These are phyloP conservation scores for Drosophila biarmipes DNA, from an alignment of 1,140 invertebrate species.

Conservation along the genomic window DNA sequence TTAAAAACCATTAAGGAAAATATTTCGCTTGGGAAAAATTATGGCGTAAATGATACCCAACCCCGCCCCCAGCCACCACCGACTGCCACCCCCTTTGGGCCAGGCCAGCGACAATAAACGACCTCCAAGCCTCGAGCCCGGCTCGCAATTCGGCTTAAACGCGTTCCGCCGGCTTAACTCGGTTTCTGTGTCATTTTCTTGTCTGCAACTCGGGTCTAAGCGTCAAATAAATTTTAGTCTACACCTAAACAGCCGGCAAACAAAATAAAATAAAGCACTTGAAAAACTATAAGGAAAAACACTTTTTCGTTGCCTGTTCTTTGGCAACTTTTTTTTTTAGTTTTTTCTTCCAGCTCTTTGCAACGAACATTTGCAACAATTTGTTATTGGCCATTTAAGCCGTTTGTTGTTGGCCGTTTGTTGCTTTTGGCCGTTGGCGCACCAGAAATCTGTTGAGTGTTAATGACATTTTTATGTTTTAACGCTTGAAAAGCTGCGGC, in stretches of 20 bases:
- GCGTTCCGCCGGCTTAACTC: constrained; percentile 63
- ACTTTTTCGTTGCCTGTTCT: constrained; percentile 51
- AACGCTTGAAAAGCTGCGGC: constrained; percentile 70
- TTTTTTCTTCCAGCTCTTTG: constrained; percentile 24
- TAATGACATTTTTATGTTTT: constrained; percentile 83
- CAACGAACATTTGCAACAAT: constrained; percentile 72
- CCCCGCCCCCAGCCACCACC: constrained; percentile 26
- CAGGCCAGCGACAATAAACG: constrained; percentile 54
- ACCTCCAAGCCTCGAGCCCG: constrained; percentile 41
- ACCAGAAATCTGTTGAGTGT: constrained; percentile 78
- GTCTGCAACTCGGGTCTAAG: constrained; percentile 70
- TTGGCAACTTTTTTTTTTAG: constrained; percentile 20
- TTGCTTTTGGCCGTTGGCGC: constrained; percentile 57
- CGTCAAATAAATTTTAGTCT: constrained; percentile 80
- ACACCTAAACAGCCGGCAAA: constrained; percentile 58
- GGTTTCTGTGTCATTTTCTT: constrained; percentile 81
- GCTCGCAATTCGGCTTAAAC: constrained; percentile 43
- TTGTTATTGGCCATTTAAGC: constrained; percentile 82
- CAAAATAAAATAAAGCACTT: constrained; percentile 46
- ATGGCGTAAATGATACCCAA: constrained; percentile 78
- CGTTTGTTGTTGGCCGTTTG: constrained; percentile 59
- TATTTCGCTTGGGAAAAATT: constrained; percentile 77
- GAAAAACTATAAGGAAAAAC: constrained; percentile 33
- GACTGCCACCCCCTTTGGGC: not conserved
- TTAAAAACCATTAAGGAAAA: constrained; percentile 81